These are phyloP conservation scores for Lypha dubia DNA, from an alignment of 2,888 invertebrate genomes.

Conservation along the genomic window DNA sequence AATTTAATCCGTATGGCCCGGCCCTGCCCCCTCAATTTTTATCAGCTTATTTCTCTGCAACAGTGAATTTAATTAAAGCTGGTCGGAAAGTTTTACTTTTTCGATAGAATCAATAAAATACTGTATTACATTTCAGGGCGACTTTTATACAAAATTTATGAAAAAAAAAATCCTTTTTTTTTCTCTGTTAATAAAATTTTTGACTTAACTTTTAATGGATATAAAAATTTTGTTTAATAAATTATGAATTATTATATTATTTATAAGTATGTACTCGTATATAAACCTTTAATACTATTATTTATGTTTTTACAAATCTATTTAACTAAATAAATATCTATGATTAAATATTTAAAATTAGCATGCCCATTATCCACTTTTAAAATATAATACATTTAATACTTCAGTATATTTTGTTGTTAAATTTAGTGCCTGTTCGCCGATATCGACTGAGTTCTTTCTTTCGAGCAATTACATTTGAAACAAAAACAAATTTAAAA, in stretches of 20 bases:
- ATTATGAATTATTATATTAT: not conserved
- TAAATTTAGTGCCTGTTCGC: too few relatives aligned
- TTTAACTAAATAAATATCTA: not conserved
- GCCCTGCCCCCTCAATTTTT: too few relatives aligned
- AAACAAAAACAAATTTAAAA: too few relatives aligned
- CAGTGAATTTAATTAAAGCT: too few relatives aligned
- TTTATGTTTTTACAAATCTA: constrained; percentile 2
- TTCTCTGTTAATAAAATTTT: constrained; percentile 31
- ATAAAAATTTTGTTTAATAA: not conserved
- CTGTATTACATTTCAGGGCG: not conserved
- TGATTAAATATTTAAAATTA: constrained; percentile 36
- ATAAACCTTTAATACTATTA: constrained; percentile 20
- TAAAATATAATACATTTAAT: constrained; percentile 34
- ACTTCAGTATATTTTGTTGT: constrained; percentile 25
- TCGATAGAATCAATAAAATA: too few relatives aligned
- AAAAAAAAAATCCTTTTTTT: not conserved
- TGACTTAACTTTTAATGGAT: constrained; percentile 23
- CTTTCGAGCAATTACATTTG: too few relatives aligned
- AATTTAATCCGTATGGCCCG: too few relatives aligned
- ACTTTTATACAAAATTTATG: not conserved
- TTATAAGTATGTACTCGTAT: too few relatives aligned
- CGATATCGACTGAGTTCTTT: too few relatives aligned
- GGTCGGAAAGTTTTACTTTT: too few relatives aligned
- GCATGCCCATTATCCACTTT: constrained; percentile 52
- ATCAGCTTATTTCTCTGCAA: too few relatives aligned